A percentile compares a stretch with the other conserved stretches of the same genome.
phyloP scores from a whole-genome alignment of 2,113 vertebrate species.

The Ceyx melanurus region DNA sequence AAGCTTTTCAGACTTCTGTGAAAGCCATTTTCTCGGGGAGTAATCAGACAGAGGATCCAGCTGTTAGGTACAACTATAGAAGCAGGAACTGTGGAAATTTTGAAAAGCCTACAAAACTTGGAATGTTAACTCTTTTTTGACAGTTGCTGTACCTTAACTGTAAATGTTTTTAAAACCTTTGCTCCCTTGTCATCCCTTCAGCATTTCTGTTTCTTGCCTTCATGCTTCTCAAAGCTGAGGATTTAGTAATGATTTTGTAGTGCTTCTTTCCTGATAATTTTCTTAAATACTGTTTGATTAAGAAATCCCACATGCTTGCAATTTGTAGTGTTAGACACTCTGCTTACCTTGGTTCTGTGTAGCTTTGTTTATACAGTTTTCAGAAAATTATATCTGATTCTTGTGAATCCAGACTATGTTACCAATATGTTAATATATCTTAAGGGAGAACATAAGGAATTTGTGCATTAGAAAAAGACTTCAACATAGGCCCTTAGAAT shows the following conservation, averaged over 20 bases:
- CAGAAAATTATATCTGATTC: background rate
- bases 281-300: background rate
- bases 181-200: background rate
- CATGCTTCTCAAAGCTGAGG: background rate
- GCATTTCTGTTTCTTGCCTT: background rate
- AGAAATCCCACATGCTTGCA: background rate
- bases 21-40: background rate
- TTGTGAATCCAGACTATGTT: background rate
- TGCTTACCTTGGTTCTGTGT: background rate
- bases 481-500: background rate
- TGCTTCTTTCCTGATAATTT: background rate
- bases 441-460: background rate
- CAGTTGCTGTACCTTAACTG: background rate
- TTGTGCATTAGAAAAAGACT: background rate
- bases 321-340: background rate
- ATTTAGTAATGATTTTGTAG: background rate
- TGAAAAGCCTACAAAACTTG: background rate
- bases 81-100: background rate
- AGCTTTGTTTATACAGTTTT: background rate
- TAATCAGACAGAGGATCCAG: background rate
- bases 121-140: background rate
- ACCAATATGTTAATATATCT: background rate
- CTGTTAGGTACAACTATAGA: background rate
- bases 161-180: background rate
- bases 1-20: background rate